These are phyloP conservation scores for Tragelaphus imberbis DNA, from an alignment of 2,113 vertebrate genomes.

Conservation along the genomic window DNA sequence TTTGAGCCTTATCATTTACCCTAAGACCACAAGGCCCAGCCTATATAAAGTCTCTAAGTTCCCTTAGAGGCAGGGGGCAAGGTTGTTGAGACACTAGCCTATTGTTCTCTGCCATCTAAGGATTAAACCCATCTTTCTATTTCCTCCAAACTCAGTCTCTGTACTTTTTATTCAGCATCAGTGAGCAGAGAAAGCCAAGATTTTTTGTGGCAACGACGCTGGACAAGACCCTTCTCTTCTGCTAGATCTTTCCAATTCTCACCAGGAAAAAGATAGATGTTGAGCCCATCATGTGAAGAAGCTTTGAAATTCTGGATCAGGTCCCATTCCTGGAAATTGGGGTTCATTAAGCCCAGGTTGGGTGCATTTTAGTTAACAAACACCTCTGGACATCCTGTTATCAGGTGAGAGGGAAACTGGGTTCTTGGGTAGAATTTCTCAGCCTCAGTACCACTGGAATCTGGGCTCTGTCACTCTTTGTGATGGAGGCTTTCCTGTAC, in stretches of 20 bases:
- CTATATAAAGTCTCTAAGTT: neutral
- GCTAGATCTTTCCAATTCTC: neutral
- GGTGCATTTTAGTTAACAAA: neutral
- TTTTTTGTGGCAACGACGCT: neutral
- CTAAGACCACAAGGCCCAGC: neutral
- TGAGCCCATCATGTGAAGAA: too few relatives aligned
- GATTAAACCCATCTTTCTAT: neutral
- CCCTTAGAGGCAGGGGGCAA: neutral
- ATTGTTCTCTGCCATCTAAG: neutral
- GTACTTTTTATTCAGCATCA: neutral
- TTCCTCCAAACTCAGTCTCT: neutral
- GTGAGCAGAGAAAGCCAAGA: neutral
- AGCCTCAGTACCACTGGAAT: neutral
- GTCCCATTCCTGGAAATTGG: neutral
- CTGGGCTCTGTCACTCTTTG: neutral
- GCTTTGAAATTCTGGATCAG: neutral
- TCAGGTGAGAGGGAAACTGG: neutral
- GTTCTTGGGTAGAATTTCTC: too few relatives aligned
- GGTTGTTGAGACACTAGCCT: neutral
- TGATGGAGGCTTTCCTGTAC: too few relatives aligned
- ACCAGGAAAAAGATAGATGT: neutral
- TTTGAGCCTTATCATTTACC: neutral
- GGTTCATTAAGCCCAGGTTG: neutral
- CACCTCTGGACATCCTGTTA: neutral
- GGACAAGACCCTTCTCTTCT: neutral